Base-by-base conservation (phyloP, 2,797 vertebrate genomes). In the Clamator glandarius region DNA sequence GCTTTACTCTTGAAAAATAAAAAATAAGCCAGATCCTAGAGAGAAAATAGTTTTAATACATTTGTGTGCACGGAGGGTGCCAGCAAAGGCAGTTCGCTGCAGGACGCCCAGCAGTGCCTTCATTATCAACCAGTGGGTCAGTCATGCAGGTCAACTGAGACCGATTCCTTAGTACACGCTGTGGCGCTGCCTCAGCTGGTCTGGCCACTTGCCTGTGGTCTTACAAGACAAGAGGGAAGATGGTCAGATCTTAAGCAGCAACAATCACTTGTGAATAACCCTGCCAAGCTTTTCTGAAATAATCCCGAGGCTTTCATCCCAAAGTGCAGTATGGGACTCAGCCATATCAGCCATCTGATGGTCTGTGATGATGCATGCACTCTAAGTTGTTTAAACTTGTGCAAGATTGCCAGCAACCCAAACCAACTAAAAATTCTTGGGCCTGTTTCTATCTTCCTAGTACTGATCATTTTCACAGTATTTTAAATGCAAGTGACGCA, bases 291-390 rank as follows among this genome's bases (percentile, higher is more conserved):
- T 79, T 73, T 66, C 82, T 73, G 72, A 79, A 51, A 23, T 51
- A 46, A 62, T 66, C 51, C 21, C 1, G 3, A n/a, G 15, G 21
- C 20, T 42, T 84, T 90, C 29, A 64, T 51, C 58, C 42, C 2
- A 0, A 36, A 46, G 21, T 23, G 31, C 42, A 12, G 24, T 35
- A 24, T 1, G 0, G 29, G 29, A 74, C 20, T 31, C 57, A 63
- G 61, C 46, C 4, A 0, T 25, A 19, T 51, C 39, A 50, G 26
- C 25, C 46, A 20, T 19, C 29, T 54, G n/a, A 44, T 66, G 70
- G 33, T 69, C 33, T 46, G 20, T 0, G 0, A 62, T 41, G 84
- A 6, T 0, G 2, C 1, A 0, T 8, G 17, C 48, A 55, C n/a
- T 46, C 1, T 23, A 69, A n/a, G 16, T 2, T 50, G 57, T 75